Conservation (phyloP, 2,888 invertebrate genomes). For the Drosophila neonasuta region DNA sequence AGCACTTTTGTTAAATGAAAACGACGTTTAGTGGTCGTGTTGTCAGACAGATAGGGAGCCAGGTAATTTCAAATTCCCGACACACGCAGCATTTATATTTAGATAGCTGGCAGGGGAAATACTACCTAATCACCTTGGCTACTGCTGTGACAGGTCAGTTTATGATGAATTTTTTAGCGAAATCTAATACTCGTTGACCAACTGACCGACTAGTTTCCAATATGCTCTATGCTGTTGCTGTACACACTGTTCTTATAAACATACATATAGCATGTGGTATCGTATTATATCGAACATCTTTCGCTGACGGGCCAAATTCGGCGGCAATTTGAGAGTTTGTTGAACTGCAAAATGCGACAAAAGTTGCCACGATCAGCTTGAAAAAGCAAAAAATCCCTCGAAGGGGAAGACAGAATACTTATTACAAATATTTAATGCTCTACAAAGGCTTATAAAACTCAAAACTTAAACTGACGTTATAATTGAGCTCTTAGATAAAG, state of each 20-base stretch:
- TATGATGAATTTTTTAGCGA: slow-evolving; percentile 26
- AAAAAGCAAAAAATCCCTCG: slow-evolving; percentile 11
- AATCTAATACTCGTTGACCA: slow-evolving; percentile 57
- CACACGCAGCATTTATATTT: slow-evolving; percentile 37
- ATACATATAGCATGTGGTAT: slow-evolving; percentile 10
- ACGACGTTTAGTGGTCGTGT: slow-evolving; percentile 31
- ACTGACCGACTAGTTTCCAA: slow-evolving; percentile 52
- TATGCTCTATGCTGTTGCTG: neutral
- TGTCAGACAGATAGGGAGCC: neutral
- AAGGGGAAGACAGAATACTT: neutral
- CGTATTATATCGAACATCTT: slow-evolving; percentile 7
- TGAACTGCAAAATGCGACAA: slow-evolving; percentile 57
- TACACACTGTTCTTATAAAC: neutral
- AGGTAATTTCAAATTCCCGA: slow-evolving; percentile 47
- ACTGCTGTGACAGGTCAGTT: slow-evolving; percentile 53
- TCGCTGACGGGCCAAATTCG: slow-evolving; percentile 41
- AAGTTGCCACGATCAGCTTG: slow-evolving; percentile 59
- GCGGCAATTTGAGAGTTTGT: slow-evolving; percentile 70
- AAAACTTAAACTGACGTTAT: too few species aligned
- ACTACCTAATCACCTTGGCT: slow-evolving; percentile 8
- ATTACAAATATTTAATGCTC: slow-evolving; percentile 16
- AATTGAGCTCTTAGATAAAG: too few species aligned
- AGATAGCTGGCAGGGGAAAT: neutral
- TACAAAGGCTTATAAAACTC: slow-evolving; percentile 2
- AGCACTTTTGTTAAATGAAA: slow-evolving; percentile 68